phyloP scores from a whole-genome alignment of 2,113 vertebrate species.

The Ameiurus melas region DNA sequence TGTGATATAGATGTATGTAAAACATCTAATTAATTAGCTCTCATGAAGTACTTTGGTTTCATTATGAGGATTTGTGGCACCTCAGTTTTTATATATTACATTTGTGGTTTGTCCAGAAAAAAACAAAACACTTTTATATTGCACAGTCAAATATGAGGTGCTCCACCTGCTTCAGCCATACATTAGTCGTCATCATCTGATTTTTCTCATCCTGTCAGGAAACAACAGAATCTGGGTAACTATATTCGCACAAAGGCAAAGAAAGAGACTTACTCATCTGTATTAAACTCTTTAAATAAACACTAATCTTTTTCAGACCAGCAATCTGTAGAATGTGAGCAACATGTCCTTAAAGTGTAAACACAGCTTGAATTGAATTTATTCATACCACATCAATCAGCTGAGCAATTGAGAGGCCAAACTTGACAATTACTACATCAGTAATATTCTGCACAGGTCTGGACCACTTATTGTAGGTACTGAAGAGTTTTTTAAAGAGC shows the following conservation, averaged over 20 bases:
- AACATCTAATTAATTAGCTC: neutral
- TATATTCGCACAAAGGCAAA: neutral
- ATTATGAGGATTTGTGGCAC: neutral
- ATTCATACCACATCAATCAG: slow-evolving; percentile 84
- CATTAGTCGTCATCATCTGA: slow-evolving; percentile 88
- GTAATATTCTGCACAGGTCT: slow-evolving; percentile 80
- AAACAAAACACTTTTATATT: neutral
- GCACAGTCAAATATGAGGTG: neutral
- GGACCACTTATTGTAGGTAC: slow-evolving; percentile 83
- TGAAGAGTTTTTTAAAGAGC: slow-evolving; percentile 82
- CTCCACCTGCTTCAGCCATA: slow-evolving; percentile 85
- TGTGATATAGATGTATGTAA: neutral
- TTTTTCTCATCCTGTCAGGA: slow-evolving; percentile 82
- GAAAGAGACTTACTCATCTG: neutral
- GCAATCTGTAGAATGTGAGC: neutral
- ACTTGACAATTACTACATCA: slow-evolving; percentile 85
- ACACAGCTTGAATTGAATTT: neutral
- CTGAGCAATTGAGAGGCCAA: slow-evolving; percentile 87
- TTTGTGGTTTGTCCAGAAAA: neutral
- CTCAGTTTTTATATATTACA: neutral
- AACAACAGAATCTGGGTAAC: neutral
- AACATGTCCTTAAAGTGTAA: neutral
- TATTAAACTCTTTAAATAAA: neutral
- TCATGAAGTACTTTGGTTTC: neutral
- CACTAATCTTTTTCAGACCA: neutral